A percentile compares a stretch with the other conserved stretches of the same genome.
Evolutionary conservation across 1,140 invertebrate genomes (phyloP).

Genomic region (Drosophila subpulchrella): DNA sequence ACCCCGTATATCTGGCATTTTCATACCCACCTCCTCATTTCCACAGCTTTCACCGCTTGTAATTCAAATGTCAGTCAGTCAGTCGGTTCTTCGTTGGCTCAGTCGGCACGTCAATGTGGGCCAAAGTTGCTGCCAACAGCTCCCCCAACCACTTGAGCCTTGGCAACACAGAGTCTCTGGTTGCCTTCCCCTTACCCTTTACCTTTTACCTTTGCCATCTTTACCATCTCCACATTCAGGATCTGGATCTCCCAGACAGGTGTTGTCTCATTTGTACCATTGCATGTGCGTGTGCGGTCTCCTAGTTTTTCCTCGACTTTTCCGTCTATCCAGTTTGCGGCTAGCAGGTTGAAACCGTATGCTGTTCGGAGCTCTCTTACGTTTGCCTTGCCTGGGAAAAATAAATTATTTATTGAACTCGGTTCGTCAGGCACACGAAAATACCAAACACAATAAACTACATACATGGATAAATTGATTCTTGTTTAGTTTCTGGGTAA

Average conservation of each 20-base stretch:
- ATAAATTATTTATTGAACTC: constrained; percentile 60
- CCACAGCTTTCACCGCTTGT: constrained; percentile 43
- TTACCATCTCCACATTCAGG: constrained; percentile 8
- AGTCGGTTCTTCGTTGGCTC: constrained; percentile 45
- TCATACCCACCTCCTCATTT: background rate
- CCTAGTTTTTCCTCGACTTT: constrained; percentile 28
- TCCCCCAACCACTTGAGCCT: constrained; percentile 43
- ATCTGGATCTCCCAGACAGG: constrained; percentile 52
- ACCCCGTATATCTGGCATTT: background rate
- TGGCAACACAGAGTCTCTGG: constrained; percentile 29
- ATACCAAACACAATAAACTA: constrained; percentile 49
- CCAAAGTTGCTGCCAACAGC: constrained; percentile 60
- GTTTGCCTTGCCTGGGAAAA: constrained; percentile 37
- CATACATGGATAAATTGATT: constrained; percentile 50
- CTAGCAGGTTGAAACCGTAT: constrained; percentile 21
- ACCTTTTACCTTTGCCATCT: background rate
- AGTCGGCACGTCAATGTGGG: constrained; percentile 58
- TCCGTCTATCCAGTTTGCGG: constrained; percentile 36
- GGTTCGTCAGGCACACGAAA: constrained; percentile 48
- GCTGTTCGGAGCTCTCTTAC: background rate
- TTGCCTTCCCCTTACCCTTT: background rate
- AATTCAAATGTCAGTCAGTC: constrained; percentile 73
- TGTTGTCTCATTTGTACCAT: constrained; percentile 60
- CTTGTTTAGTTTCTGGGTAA: constrained; percentile 41
- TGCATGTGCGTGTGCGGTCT: constrained; percentile 39